Evolutionary conservation across 2,113 vertebrate genomes (phyloP), one percentile per base, ranked within the genome.

Genomic region (Zosterops hypoxanthus): DNA sequence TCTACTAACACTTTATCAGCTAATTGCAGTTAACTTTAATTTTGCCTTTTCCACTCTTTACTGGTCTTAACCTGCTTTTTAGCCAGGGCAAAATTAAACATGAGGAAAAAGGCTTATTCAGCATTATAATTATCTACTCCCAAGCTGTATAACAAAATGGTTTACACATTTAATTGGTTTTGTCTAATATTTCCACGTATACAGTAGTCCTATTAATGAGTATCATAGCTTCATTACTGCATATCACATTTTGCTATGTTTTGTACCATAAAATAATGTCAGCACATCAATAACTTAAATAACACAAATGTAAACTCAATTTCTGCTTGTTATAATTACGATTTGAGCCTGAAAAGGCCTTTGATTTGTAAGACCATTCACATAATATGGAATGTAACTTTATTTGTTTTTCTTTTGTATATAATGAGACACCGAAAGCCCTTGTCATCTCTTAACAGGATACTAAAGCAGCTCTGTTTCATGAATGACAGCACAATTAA

Each of bases 401-500:
- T 98, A 98, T 98, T 98, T 93, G 93, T 95, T 90, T 93, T 93
- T 92, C 80, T 94, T 97, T 91, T 96, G 95, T 96, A 97, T 95
- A 97, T 86, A 96, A 96, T 86, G 95, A 98, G 97, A 98, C 95
- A 96, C 78, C 79, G 12, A 97, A 97, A 97, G 97, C 97, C 97
- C 97, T 97, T 97, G 96, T 97, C 94, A 97, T 98, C 95, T 98
- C 92, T 93, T 97, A 97, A 97, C 96, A 98, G 94, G 96, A 97
- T 96, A 97, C 96, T 97, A 97, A 95, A 97, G 95, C 97, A 92
- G 95, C 96, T 98, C 93, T 97, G 96, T 90, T 97, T 97, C 96
- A 97, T 97, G 97, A 98, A 97, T 96, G 97, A 97, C 97, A 98
- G 95, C 97, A 98, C 97, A 97, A 92, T 97, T 98, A 98, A 98